These are phyloP conservation scores for Cosmia trapezina DNA, from an alignment of 2,888 invertebrate species.

Conservation along the genomic window DNA sequence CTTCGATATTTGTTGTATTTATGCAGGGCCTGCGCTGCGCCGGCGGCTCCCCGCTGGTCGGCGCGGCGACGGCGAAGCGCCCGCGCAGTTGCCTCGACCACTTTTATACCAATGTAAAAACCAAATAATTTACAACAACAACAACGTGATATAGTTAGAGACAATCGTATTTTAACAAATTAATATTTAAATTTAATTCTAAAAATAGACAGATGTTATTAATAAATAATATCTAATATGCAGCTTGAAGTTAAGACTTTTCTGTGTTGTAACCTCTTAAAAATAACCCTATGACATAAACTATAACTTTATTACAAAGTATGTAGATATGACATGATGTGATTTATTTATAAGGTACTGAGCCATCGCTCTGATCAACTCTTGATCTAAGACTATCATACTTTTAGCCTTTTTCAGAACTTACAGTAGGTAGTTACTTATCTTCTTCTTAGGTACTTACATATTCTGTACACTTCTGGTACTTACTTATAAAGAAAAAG, in stretches of 20 bases:
- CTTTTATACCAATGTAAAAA: conserved; percentile 84
- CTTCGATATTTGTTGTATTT: conserved; percentile 82
- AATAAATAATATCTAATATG: background rate
- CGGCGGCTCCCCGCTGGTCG: conserved; percentile 78
- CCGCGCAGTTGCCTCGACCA: conserved; percentile 78
- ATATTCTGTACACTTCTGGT: too few relatives aligned
- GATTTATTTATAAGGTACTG: background rate
- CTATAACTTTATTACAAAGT: background rate
- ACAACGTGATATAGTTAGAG: conserved; percentile 75
- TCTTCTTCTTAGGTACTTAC: too few relatives aligned
- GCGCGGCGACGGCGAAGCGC: conserved; percentile 66
- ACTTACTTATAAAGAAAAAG: too few relatives aligned
- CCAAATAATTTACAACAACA: conserved; percentile 82
- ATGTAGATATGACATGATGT: background rate
- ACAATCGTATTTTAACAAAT: conserved; percentile 76
- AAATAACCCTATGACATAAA: background rate
- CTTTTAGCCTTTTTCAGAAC: background rate
- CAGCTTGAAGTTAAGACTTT: background rate
- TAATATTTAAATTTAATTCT: conserved; percentile 72
- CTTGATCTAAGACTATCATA: background rate
- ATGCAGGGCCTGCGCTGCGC: conserved; percentile 76
- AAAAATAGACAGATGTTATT: conserved; percentile 54
- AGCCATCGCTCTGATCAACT: background rate
- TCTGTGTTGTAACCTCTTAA: background rate
- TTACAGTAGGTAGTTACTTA: too few relatives aligned